Evolutionary conservation across 2,888 invertebrate genomes (phyloP).

Genomic region (Euzophera pinguis): DNA sequence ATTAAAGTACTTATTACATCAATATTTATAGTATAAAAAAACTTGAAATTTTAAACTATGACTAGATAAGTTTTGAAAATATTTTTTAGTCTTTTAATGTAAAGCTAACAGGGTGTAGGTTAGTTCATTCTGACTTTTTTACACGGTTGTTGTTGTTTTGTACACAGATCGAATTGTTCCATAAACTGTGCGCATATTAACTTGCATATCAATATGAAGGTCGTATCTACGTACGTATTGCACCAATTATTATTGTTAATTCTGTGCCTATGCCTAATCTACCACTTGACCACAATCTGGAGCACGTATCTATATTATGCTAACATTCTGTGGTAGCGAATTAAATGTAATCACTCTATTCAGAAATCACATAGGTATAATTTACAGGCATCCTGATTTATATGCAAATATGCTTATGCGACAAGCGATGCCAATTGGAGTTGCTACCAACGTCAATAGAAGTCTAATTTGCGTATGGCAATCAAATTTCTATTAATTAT

Average conservation of each 20-base stretch:
- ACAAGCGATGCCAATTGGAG: constrained; percentile 54
- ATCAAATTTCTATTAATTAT: constrained; percentile 65
- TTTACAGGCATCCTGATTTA: constrained; percentile 51
- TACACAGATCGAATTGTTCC: too few species aligned
- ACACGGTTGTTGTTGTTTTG: too few species aligned
- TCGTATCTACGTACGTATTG: too few species aligned
- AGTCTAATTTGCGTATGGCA: constrained; percentile 60
- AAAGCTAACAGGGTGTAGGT: too few species aligned
- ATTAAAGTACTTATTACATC: too few species aligned
- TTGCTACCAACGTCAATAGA: constrained; percentile 52
- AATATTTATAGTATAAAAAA: too few species aligned
- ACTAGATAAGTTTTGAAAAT: too few species aligned
- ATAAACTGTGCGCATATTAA: too few species aligned
- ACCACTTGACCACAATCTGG: not conserved
- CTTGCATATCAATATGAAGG: too few species aligned
- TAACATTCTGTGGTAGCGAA: constrained; percentile 22
- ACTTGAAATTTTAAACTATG: too few species aligned
- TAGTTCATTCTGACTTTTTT: too few species aligned
- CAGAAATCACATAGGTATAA: constrained; percentile 42
- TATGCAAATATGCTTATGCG: constrained; percentile 61
- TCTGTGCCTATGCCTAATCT: not conserved
- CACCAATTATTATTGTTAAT: not conserved
- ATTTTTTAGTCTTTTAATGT: too few species aligned
- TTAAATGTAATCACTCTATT: constrained; percentile 30
- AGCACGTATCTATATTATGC: not conserved